Conservation (phyloP, 2,888 invertebrate genomes). For the Conchocele bisecta region DNA sequence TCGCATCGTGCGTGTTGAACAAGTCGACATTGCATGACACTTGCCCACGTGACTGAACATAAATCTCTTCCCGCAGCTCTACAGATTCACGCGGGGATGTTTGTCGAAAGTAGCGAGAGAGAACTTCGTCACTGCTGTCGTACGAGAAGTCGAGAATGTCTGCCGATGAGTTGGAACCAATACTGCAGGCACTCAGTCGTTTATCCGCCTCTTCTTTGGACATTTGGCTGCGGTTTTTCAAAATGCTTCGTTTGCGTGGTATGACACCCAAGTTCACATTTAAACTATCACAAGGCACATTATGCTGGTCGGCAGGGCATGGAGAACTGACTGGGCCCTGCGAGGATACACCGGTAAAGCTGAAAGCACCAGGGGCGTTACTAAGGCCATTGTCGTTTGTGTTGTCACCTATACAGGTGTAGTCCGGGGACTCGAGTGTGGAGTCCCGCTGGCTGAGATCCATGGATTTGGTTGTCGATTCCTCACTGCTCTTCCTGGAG, state of each 20-base stretch:
- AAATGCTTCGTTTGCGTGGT: conserved; percentile 70
- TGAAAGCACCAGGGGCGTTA: conserved; percentile 15
- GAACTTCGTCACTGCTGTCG: conserved; percentile 74
- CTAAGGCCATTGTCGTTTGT: conserved; percentile 9
- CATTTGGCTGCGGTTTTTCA: conserved; percentile 66
- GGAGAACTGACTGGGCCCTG: conserved; percentile 11
- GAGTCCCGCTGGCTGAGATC: conserved; percentile 60
- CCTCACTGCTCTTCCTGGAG: conserved; percentile 39
- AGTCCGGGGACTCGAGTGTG: conserved; percentile 49
- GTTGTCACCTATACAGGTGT: conserved; percentile 12
- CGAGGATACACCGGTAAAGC: conserved; percentile 34
- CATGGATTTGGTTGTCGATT: conserved; percentile 30
- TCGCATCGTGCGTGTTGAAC: conserved; percentile 59
- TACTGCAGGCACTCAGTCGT: conserved; percentile 77
- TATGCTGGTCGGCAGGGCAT: background rate
- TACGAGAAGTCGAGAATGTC: conserved; percentile 81
- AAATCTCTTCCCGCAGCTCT: conserved; percentile 29
- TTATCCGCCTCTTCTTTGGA: conserved; percentile 68
- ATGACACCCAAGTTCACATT: conserved; percentile 52
- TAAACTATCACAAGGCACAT: background rate
- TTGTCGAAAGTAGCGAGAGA: conserved; percentile 33
- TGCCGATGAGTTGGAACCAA: conserved; percentile 80
- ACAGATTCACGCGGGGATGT: conserved; percentile 14
- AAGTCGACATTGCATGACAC: conserved; percentile 30
- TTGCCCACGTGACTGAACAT: conserved; percentile 25